Base-by-base conservation (phyloP, 1,140 invertebrate species). In the Leptinotarsa defecta region DNA sequence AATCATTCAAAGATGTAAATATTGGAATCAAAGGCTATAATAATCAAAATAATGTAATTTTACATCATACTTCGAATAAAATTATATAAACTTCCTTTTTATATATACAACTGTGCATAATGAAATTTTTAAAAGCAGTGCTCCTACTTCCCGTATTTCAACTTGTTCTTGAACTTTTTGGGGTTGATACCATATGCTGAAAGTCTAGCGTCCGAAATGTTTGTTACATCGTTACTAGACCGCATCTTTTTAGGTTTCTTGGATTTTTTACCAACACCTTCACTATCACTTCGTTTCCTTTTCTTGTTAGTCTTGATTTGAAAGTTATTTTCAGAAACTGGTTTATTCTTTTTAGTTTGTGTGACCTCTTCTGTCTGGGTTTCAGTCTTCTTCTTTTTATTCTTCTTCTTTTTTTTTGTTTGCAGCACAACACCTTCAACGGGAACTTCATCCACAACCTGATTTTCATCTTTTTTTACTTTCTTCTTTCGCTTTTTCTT, bases 111-210 rank as follows among this genome's bases (percentile, higher is more conserved):
- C 8, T 34, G 34, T 11, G 34, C 34, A 34, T 34, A 34, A 11
- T 43, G 27, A 34, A 1, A 34, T 43, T 43, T 43, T 43, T 43
- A 11, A 11, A 43, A 11, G 34, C 34, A 43, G 2, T 11, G 34
- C 34, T 43, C 34, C 34, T 79, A 74, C 61, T 80, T 77, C 62
- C 86, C 84, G 78, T 89, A 91, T 81, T 90, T 91, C 5, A 89
- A 76, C 81, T 90, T 91, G 80, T 91, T 91, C 84, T 91, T 93
- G 74, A 92, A 95, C 83, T 96, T 97, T 79, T 95, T 96, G 1
- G 96, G 95, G 89, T 97, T 97, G 62, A 98, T 91, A 75, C 95
- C 96, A 86, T 95, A 98, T 0, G 94, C 95, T 83, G 91, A 90
- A 1, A 98, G 86, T 77, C 96, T 89, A 75, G 94, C 91, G 85